A percentile compares a stretch with the other conserved stretches of the same genome.
Evolutionary conservation across 2,888 invertebrate genomes (phyloP).

Genomic region (Ophion ventricosus): DNA sequence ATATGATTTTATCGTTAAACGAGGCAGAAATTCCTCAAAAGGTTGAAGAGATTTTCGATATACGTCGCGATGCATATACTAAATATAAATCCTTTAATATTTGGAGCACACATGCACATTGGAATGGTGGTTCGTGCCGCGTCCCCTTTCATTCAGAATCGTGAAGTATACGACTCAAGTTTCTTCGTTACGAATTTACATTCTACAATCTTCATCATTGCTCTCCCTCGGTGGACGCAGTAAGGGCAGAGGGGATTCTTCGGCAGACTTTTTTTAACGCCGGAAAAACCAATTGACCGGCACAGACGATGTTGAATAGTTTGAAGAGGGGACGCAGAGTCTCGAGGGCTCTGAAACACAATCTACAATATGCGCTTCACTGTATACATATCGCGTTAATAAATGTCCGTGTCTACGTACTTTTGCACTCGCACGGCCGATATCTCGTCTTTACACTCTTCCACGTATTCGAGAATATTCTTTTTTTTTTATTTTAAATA

Average conservation of each 20-base stretch:
- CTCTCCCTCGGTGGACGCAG: background rate
- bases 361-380: background rate
- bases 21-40: background rate
- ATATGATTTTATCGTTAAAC: background rate
- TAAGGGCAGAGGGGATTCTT: background rate
- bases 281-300: slow-evolving; percentile 63
- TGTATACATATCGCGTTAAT: background rate
- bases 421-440: background rate
- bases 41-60: background rate
- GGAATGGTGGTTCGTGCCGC: slow-evolving; percentile 8
- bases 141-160: slow-evolving; percentile 37
- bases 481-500: slow-evolving; percentile 7
- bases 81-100: slow-evolving; percentile 38
- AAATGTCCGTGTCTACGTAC: slow-evolving; percentile 2
- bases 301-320: slow-evolving; percentile 40
- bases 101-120: slow-evolving; percentile 39
- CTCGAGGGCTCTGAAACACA: slow-evolving; percentile 34
- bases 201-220: slow-evolving; percentile 32
- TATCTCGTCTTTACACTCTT: slow-evolving; percentile 39
- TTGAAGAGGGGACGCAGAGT: slow-evolving; percentile 39
- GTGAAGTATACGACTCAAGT: background rate
- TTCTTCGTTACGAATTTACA: slow-evolving; percentile 21
- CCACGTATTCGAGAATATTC: background rate
- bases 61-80: slow-evolving; percentile 12
- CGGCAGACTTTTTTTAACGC: slow-evolving; percentile 48